A percentile compares a stretch with the other conserved stretches of the same genome.
phyloP scores from a whole-genome alignment of 2,797 vertebrate genomes.

The Telmatherina bonti region DNA sequence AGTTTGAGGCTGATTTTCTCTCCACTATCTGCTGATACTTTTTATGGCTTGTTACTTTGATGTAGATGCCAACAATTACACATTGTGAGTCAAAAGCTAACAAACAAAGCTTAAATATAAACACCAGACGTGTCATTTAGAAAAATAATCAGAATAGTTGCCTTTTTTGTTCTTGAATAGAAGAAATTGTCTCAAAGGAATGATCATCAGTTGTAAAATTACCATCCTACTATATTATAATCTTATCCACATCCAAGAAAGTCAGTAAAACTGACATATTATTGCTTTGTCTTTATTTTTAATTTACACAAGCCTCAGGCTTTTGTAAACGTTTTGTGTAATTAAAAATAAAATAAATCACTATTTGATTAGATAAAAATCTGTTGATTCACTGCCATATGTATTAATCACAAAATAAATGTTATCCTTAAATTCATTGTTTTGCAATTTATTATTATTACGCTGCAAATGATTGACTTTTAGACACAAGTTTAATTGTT shows the following conservation, averaged over 20 bases:
- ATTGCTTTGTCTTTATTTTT: no score
- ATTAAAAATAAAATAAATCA: background rate
- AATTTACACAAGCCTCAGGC: background rate
- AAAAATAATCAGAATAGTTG: background rate
- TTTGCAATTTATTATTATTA: constrained; percentile 11
- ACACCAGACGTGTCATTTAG: background rate
- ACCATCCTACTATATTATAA: background rate
- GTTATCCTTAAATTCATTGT: background rate
- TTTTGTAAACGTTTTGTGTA: background rate
- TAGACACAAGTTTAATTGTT: no score
- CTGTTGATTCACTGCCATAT: background rate
- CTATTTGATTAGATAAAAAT: background rate
- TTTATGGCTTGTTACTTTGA: background rate
- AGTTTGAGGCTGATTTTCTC: background rate
- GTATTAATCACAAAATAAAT: constrained; percentile 11
- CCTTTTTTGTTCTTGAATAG: background rate
- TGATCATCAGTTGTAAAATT: background rate
- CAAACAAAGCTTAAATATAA: no score
- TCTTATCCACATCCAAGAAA: background rate
- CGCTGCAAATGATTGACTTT: background rate
- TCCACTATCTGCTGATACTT: background rate
- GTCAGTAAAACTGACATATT: background rate
- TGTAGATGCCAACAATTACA: no score
- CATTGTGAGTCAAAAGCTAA: no score
- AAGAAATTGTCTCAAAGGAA: background rate